Base-by-base conservation (phyloP, 2,888 invertebrate genomes). In the Caenorhabditis becei region DNA sequence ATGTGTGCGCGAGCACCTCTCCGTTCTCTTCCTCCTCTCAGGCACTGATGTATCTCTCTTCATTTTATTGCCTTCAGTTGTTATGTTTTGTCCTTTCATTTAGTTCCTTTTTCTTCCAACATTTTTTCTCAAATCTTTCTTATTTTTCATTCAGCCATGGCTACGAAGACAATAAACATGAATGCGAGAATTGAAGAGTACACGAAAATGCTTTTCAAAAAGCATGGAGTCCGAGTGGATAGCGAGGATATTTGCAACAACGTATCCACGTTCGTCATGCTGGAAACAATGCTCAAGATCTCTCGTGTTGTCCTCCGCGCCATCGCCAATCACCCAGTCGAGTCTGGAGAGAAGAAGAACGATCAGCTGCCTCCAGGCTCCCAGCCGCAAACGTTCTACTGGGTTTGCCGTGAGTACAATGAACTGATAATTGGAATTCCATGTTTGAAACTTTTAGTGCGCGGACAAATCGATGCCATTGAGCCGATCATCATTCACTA, bases 71-170 rank as follows among this genome's bases (percentile, higher is more conserved):
- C 35, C 35, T 5, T 10, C 35, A 35, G 35, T 35, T 35, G 35
- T 35, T 35, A 35, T 35, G 35, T 35, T 35, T n/a, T n/a, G n/a
- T 35, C 35, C 35, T 35, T 35, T 10, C 35, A 5, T 35, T 35
- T n/a, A n/a, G n/a, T n/a, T n/a, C n/a, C 35, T 35, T 10, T 8
- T 5, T 35, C 35, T 10, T 35, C 35, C 35, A 35, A 5, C 10
- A 35, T 8, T 35, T 35, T 10, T 35, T 10, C 5, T 10, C 35
- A 10, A 35, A 35, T 10, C 35, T 35, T 35, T 35, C n/a, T n/a
- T n/a, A n/a, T n/a, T n/a, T n/a, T n/a, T n/a, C n/a, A n/a, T 28
- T 26, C 28, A 54, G 28, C n/a, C 24, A 54, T 54, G 54, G 26
- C 14, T 28, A 10, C 24, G 3, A 8, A n/a, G n/a, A n/a, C n/a